phyloP scores from a whole-genome alignment of 2,888 invertebrate genomes.

The Amblyteles armatorius region DNA sequence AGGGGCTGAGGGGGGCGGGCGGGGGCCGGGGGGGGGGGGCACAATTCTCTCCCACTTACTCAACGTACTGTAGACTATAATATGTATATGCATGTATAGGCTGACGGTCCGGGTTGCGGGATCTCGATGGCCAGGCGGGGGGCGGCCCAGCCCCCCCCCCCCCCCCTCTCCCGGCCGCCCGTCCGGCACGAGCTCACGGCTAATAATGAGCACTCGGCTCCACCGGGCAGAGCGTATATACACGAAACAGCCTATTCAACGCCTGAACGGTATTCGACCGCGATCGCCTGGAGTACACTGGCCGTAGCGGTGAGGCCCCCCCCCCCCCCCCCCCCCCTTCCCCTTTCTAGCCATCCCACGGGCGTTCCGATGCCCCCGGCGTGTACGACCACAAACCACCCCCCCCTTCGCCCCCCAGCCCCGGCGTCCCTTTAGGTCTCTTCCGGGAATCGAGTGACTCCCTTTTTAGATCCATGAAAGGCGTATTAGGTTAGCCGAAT shows the following conservation, averaged over 20 bases:
- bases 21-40: constrained; percentile 18
- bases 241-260: constrained; percentile 57
- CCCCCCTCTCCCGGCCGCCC: not conserved
- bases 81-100: constrained; percentile 18
- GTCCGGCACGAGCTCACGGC: constrained; percentile 75
- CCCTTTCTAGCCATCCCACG: not conserved
- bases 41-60: constrained; percentile 36
- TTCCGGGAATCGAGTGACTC: constrained; percentile 15
- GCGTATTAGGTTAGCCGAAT: not conserved
- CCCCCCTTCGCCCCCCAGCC: not conserved
- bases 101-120: not conserved
- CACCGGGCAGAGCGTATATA: constrained; percentile 55
- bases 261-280: constrained; percentile 66
- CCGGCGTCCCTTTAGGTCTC: not conserved
- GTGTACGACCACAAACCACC: not conserved
- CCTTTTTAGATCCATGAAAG: constrained; percentile 4
- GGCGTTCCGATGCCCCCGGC: constrained; percentile 33
- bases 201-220: constrained; percentile 79
- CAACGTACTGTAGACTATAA: constrained; percentile 22
- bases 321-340: not conserved
- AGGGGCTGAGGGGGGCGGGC: not conserved
- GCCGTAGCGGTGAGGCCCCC: not conserved
- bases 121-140: constrained; percentile 12
- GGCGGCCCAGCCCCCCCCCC: not conserved
- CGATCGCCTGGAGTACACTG: constrained; percentile 57